These are phyloP conservation scores for Tipula lateralis DNA, from an alignment of 2,888 invertebrate genomes.

Conservation along the genomic window DNA sequence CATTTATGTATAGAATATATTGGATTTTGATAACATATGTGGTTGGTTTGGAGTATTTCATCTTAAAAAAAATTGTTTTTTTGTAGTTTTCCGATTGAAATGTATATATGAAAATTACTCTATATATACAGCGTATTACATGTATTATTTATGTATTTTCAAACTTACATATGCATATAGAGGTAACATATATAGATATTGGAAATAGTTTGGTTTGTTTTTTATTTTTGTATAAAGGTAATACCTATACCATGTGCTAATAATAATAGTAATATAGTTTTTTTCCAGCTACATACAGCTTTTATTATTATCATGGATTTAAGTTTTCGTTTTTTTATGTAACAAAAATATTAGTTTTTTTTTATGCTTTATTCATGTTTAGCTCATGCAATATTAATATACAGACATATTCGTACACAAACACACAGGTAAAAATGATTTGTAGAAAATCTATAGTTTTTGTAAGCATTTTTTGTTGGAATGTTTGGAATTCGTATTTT, in stretches of 20 bases:
- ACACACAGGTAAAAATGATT: conserved; percentile 4
- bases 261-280: conserved; percentile 19
- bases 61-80: background rate
- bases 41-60: background rate
- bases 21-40: background rate
- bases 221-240: background rate
- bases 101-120: background rate
- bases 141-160: background rate
- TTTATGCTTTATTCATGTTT: background rate
- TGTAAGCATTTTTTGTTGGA: background rate
- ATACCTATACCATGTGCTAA: background rate
- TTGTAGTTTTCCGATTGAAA: background rate
- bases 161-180: background rate
- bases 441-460: background rate
- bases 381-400: background rate
- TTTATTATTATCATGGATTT: background rate
- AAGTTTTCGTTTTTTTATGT: background rate
- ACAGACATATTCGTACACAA: background rate
- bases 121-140: background rate
- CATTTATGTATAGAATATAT: background rate
- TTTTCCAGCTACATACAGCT: background rate
- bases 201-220: background rate
- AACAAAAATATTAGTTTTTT: background rate
- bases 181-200: background rate
- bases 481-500: background rate